Evolutionary conservation across 2,797 vertebrate species (phyloP).

Genomic region (Urocyon cinereoargenteus): DNA sequence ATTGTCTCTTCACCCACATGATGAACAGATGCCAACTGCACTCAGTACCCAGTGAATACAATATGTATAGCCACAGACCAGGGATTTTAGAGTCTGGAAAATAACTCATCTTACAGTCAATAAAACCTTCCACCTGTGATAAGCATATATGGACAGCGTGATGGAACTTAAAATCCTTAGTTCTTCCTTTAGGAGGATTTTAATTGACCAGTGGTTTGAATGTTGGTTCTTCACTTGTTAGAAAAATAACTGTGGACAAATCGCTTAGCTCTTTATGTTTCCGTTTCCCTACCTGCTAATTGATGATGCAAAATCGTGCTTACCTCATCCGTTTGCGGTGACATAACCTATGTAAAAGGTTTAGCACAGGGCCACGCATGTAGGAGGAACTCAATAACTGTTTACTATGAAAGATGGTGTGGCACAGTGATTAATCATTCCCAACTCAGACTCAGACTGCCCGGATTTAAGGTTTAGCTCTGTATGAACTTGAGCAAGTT

Average conservation of each 20-base stretch:
- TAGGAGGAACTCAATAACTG: not conserved
- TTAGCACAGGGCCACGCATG: not conserved
- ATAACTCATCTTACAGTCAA: conserved; percentile 50
- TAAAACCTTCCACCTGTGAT: conserved; percentile 70
- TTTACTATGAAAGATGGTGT: not conserved
- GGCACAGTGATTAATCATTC: not conserved
- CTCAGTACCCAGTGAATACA: not conserved
- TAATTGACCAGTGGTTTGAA: conserved; percentile 65
- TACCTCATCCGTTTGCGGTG: not conserved
- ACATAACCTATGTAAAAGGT: not conserved
- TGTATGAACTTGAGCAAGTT: not conserved
- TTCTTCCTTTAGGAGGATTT: conserved; percentile 48
- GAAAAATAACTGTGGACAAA: not conserved
- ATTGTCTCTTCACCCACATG: conserved; percentile 33
- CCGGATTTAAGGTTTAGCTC: not conserved
- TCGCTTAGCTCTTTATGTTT: not conserved
- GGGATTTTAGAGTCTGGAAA: conserved; percentile 67
- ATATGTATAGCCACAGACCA: conserved; percentile 4
- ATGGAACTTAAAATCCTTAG: conserved; percentile 71
- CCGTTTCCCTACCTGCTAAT: not conserved
- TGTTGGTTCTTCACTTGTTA: conserved; percentile 9
- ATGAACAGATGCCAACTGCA: conserved; percentile 63
- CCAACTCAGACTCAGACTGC: not conserved
- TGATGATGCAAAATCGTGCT: not conserved
- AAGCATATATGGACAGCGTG: conserved; percentile 68